Base-by-base conservation (phyloP, 1,140 invertebrate species). In the Drosophila melanica region DNA sequence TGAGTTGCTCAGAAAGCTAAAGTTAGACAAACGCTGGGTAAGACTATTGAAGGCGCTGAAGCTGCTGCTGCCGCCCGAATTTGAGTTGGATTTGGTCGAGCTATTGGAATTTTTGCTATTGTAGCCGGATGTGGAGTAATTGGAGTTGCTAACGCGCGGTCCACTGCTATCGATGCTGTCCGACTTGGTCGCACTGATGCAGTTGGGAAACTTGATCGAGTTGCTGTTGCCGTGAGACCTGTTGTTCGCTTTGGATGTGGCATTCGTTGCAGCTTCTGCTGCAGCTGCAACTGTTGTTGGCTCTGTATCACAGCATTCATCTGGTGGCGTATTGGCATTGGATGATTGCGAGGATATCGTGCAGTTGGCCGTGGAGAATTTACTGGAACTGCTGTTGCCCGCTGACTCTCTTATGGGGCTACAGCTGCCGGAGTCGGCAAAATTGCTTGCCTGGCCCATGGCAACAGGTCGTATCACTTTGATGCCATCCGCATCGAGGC, bases 301-400 rank as follows among this genome's bases (percentile, higher is more conserved):
- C 10, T 78, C 82, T 7, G 72, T 73, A 20, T 78, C 77, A 20
- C 66, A 70, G 53, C 45, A 41, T 37, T 90, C 90, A 45, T 91
- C 90, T 18, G 90, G 90, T 44, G 80, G 81, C 18, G 85, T 90
- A 51, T 81, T 84, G 45, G 81, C 78, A 73, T 81, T 84, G 30
- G 90, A 91, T 57, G 90, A 91, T 44, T 92, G 90, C 37, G 90
- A 91, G 54, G 90, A 92, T 80, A 92, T 92, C 48, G 90, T 92
- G 71, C 91, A 92, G 66, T 92, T 92, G 67, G 91, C 91, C 58
- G 91, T 92, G 14, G 91, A 91, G 71, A 92, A 92, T 67, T 92
- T 92, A 62, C 91, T 92, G 20, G 91, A 92, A 62, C 90, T 92
- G 69, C 91, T 92, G 64, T 92, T 90, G 70, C 55, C 45, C 4